These are phyloP conservation scores for Lithophane semibrunnea DNA, from an alignment of 2,888 invertebrate species.

Conservation along the genomic window DNA sequence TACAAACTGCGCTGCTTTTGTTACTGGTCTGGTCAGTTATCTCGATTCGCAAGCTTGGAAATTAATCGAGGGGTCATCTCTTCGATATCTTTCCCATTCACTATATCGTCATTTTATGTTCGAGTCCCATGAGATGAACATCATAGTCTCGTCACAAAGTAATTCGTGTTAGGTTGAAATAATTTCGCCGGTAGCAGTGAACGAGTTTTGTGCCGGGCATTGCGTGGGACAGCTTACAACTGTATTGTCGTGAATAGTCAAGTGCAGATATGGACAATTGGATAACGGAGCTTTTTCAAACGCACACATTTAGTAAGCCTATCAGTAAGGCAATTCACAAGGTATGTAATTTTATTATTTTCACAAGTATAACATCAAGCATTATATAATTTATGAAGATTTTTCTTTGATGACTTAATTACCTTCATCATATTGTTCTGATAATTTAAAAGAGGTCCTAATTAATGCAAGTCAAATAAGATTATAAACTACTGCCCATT, in stretches of 20 bases:
- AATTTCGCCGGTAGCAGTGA: slow-evolving; percentile 24
- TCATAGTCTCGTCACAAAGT: slow-evolving; percentile 53
- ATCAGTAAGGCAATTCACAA: slow-evolving; percentile 65
- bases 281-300: slow-evolving; percentile 88
- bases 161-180: slow-evolving; percentile 11
- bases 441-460: slow-evolving; percentile 3
- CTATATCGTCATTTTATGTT: slow-evolving; percentile 81
- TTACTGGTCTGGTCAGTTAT: slow-evolving; percentile 83
- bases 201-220: slow-evolving; percentile 11
- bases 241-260: slow-evolving; percentile 7
- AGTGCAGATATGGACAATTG: slow-evolving; percentile 84
- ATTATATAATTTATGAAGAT: not conserved
- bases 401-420: not conserved
- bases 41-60: slow-evolving; percentile 84
- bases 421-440: slow-evolving; percentile 6
- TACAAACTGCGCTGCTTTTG: slow-evolving; percentile 75
- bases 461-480: slow-evolving; percentile 4
- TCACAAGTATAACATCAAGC: not conserved
- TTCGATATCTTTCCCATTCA: slow-evolving; percentile 83
- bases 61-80: slow-evolving; percentile 85
- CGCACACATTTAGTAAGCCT: slow-evolving; percentile 82
- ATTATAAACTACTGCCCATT: not conserved
- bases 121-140: slow-evolving; percentile 83
- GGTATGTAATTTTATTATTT: slow-evolving; percentile 72
- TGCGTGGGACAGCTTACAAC: slow-evolving; percentile 14